phyloP scores from a whole-genome alignment of 2,888 invertebrate genomes.

The Rapana venosa region DNA sequence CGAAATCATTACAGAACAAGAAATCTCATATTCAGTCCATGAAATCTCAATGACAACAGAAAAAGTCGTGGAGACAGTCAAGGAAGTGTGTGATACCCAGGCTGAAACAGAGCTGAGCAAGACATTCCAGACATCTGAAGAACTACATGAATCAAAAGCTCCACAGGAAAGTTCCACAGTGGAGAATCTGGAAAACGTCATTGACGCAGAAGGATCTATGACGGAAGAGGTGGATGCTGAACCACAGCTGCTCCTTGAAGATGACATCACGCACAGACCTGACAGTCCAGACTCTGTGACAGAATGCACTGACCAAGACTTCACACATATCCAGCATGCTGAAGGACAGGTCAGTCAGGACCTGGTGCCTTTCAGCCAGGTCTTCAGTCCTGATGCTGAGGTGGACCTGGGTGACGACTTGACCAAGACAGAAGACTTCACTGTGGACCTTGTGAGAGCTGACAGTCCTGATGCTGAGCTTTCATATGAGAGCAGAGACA shows the following conservation, averaged over 20 bases:
- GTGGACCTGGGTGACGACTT: neutral
- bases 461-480: conserved; percentile 34
- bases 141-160: too few relatives aligned
- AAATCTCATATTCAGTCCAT: too few relatives aligned
- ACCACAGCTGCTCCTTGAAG: neutral
- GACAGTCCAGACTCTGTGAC: conserved; percentile 8
- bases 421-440: neutral
- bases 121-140: too few relatives aligned
- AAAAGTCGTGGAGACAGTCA: too few relatives aligned
- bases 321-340: neutral
- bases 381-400: neutral
- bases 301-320: neutral
- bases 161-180: too few relatives aligned
- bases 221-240: neutral
- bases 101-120: too few relatives aligned
- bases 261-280: neutral
- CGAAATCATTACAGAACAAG: neutral
- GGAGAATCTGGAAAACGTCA: too few relatives aligned
- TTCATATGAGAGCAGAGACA: neutral
- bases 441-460: neutral
- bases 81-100: too few relatives aligned
- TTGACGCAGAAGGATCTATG: too few relatives aligned
- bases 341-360: neutral
- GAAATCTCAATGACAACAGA: too few relatives aligned
- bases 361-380: neutral